Evolutionary conservation across 2,797 vertebrate genomes (phyloP).

Genomic region (Cygnus olor): DNA sequence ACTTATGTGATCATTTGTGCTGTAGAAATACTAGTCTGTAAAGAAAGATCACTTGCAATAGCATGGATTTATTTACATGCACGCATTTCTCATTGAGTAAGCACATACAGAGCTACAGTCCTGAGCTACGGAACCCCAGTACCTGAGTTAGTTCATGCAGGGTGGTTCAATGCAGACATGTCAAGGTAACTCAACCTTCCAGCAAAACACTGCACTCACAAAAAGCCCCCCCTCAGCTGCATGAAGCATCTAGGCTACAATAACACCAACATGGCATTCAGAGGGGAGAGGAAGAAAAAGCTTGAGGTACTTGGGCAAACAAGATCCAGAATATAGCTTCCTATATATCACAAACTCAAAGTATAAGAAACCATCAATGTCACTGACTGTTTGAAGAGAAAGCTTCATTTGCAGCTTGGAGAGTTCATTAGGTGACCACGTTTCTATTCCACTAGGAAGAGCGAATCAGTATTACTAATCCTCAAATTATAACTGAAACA

Average conservation of each 20-base stretch:
- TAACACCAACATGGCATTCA: background rate
- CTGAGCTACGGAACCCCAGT: background rate
- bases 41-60: background rate
- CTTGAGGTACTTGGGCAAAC: background rate
- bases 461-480: background rate
- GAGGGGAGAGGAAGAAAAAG: background rate
- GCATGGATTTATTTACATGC: background rate
- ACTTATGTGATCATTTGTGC: fast-evolving
- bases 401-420: background rate
- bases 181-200: too few relatives aligned
- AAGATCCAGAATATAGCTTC: background rate
- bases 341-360: background rate
- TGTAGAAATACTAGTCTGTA: background rate
- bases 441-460: background rate
- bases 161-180: fast-evolving
- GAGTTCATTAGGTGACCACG: background rate
- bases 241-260: background rate
- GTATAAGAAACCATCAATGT: background rate
- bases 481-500: background rate
- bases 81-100: background rate
- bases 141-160: background rate
- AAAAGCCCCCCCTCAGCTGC: background rate
- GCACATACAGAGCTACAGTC: background rate
- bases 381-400: background rate
- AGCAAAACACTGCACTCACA: background rate